Evolutionary conservation across 1,140 invertebrate genomes (phyloP).

Genomic region (Tetramorium simillimum): DNA sequence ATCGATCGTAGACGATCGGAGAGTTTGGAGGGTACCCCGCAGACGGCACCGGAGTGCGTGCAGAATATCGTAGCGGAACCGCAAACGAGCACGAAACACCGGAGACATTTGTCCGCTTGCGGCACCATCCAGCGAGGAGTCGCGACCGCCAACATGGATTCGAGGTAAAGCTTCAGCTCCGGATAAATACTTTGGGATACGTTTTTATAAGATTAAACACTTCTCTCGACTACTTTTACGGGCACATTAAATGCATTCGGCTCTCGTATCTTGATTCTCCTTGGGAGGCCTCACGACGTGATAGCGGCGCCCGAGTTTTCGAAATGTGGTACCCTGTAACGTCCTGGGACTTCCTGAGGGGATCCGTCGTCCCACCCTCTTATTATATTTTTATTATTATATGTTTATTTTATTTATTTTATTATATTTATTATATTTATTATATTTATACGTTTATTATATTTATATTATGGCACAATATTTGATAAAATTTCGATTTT

Average conservation of each 20-base stretch:
- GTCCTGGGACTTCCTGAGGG: slow-evolving; percentile 83
- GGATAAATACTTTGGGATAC: neutral
- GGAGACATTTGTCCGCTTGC: slow-evolving; percentile 83
- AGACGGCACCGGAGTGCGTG: slow-evolving; percentile 75
- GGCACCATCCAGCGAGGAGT: slow-evolving; percentile 82
- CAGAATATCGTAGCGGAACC: slow-evolving; percentile 76
- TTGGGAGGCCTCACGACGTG: slow-evolving; percentile 83
- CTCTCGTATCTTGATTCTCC: slow-evolving; percentile 73
- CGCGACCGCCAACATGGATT: slow-evolving; percentile 81
- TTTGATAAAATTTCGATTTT: neutral
- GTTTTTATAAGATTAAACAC: neutral
- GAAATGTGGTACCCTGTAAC: slow-evolving; percentile 82
- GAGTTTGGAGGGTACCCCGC: slow-evolving; percentile 87
- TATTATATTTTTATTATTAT: slow-evolving; percentile 7
- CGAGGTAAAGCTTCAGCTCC: slow-evolving; percentile 75
- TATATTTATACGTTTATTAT: slow-evolving; percentile 6
- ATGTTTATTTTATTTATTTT: neutral
- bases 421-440: neutral
- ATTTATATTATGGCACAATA: neutral
- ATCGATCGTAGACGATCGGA: slow-evolving; percentile 84
- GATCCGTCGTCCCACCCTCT: slow-evolving; percentile 69
- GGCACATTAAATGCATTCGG: slow-evolving; percentile 1
- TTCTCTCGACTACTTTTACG: neutral
- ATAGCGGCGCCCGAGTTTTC: slow-evolving; percentile 80
- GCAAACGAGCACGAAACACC: slow-evolving; percentile 78